Evolutionary conservation across 2,888 invertebrate species (phyloP), one percentile per base, ranked within the genome.

Genomic region (Molorchus minor): DNA sequence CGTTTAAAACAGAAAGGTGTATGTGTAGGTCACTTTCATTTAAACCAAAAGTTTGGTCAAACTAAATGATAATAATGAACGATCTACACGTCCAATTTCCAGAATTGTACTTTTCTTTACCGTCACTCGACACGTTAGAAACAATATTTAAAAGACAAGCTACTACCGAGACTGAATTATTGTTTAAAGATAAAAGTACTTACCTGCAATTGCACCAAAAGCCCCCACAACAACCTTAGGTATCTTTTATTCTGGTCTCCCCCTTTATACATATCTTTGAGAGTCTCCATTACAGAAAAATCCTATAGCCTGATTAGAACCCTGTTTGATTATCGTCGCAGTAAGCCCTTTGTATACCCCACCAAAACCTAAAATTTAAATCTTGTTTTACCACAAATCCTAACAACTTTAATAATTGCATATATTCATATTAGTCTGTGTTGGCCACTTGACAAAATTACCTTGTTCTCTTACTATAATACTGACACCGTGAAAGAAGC

Each of bases 251-350:
- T 88, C 30, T 87, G 86, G 79, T 98, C 96, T 1, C 91, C 95
- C 2, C 92, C 94, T 77, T 91, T 88, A 79, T 96, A 96, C 86
- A 90, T 84, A 75, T 98, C 96, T 77, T 98, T 94, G 8, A 94
- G 84, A 0, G 96, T 92, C 82, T 99, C 98, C 91, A 99, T 92
- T 21, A 97, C 96, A n/a, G 80, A 91, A 99, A 84, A 99, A 99
- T 35, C 99, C 85, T 65, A 99, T 98, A 0, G 98, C 98, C 82
- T 99, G 99, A 83, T 99, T 99, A 51, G 93, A 93, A 64, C 99
- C 98, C 81, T 99, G 99, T 81, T 99, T 99, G 81, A 98, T 86
- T 62, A 99, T 92, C 0, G 99, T 99, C 0, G 99, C 93, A 0
- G 93, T 89, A 16, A 98, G 81, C 13, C 99, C 99, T 81, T 98